These are phyloP conservation scores for Gerris lacustris DNA, from an alignment of 2,888 invertebrate species.

Conservation along the genomic window DNA sequence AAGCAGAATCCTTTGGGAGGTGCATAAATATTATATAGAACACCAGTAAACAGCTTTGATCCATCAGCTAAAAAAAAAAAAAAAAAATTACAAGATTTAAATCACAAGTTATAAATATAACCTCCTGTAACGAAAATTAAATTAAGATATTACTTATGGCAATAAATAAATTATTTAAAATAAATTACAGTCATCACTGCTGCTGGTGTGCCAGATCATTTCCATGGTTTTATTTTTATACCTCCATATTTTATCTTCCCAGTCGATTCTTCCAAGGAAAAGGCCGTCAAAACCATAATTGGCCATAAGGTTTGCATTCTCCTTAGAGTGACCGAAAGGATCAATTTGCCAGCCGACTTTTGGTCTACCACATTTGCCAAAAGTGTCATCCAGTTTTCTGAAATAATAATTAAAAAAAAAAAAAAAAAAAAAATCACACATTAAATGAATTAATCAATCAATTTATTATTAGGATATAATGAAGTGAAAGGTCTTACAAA, in stretches of 20 bases:
- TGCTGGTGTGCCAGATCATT: conserved; percentile 47
- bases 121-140: too few relatives aligned
- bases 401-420: too few relatives aligned
- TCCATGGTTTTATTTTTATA: conserved; percentile 50
- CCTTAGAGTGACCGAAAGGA: conserved; percentile 67
- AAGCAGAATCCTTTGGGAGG: conserved; percentile 89
- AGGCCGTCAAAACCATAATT: conserved; percentile 60
- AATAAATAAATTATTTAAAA: background rate
- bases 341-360: conserved; percentile 76
- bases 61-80: background rate
- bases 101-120: too few relatives aligned
- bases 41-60: conserved; percentile 61
- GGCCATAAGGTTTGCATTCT: conserved; percentile 53
- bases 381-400: conserved; percentile 46
- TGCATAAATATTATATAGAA: conserved; percentile 65
- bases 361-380: conserved; percentile 62
- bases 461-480: too few relatives aligned
- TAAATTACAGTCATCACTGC: conserved; percentile 34
- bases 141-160: too few relatives aligned
- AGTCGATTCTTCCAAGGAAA: conserved; percentile 58
- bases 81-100: too few relatives aligned
- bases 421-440: too few relatives aligned
- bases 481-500: too few relatives aligned
- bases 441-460: too few relatives aligned
- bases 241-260: conserved; percentile 49